Base-by-base conservation (phyloP, 2,797 vertebrate species). In the Clamator glandarius region DNA sequence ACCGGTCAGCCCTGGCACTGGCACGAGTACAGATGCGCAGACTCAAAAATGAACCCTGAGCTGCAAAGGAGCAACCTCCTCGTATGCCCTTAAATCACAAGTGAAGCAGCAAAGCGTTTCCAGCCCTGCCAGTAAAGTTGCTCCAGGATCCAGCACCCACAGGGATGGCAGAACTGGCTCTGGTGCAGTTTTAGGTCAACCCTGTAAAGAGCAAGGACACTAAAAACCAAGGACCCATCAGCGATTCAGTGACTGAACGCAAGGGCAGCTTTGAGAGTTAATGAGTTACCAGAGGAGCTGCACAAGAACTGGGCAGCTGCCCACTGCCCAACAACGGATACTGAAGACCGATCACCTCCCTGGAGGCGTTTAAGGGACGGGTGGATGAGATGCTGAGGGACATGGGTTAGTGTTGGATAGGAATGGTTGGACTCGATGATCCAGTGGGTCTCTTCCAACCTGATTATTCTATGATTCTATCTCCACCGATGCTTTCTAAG, bases 51-150 rank as follows among this genome's bases (percentile, higher is more conserved):
- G 25, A 72, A 14, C 12, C 10, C 19, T 6, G 25, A 61, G 46
- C 36, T 82, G 48, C 42, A 41, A 14, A 31, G 51, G 29, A 73
- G 11, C 12, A 36, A 4, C 5, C 12, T 26, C 58, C 7, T 16
- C 7, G 2, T 46, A 6, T 0, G 6, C 26, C 51, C 64, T 31
- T 25, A 17, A 31, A 24, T 10, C 8, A 1, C 44, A 44, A 44
- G 44, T 1, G 15, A 42, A 74, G 75, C 2, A 2, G 20, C 57
- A 54, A 35, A 79, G 33, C 20, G 5, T 8, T 25, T 46, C 44
- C 75, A 33, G 3, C 8, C 67, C 33, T 16, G 1, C 31, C 7
- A 0, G n/a, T 1, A 18, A 9, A 1, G 1, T n/a, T 16, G 15
- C 11, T 50, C 50, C 59, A 29, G 33, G 25, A 50, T 24, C 23